A percentile compares a stretch with the other conserved stretches of the same genome.
Evolutionary conservation across 2,797 vertebrate species (phyloP).

Genomic region (Ciconia nigra): DNA sequence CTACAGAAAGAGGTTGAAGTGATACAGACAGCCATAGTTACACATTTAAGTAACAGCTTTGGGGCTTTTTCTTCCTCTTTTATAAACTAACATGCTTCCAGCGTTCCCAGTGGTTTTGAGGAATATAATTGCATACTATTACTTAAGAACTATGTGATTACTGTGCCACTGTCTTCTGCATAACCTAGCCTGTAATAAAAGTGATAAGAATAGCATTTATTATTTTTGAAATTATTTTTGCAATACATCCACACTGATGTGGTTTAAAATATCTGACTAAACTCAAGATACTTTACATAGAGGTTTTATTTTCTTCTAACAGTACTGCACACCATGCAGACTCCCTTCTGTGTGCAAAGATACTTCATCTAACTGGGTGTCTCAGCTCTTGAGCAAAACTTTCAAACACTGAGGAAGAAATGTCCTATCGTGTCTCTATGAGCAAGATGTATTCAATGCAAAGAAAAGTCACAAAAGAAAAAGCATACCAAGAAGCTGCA

Average conservation of each 20-base stretch:
- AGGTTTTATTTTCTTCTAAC: neutral
- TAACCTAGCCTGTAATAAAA: slow-evolving; percentile 38
- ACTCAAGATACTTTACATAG: neutral
- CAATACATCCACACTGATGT: neutral
- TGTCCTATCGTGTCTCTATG: neutral
- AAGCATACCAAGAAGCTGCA: neutral
- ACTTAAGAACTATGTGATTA: slow-evolving; percentile 46
- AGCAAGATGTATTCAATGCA: neutral
- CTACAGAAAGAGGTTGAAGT: neutral
- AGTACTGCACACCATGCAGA: neutral
- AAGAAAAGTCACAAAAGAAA: neutral
- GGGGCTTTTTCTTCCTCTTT: slow-evolving; percentile 3
- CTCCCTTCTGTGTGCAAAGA: neutral
- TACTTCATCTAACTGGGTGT: neutral
- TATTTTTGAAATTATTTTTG: neutral
- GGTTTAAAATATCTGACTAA: neutral
- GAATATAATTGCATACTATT: slow-evolving; percentile 21
- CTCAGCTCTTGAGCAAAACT: neutral
- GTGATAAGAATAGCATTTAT: slow-evolving; percentile 37
- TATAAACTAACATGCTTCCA: slow-evolving; percentile 23
- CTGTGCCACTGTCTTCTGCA: slow-evolving; percentile 6
- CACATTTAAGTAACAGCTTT: neutral
- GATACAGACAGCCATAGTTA: neutral
- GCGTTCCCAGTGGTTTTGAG: slow-evolving; percentile 30
- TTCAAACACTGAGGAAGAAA: neutral